phyloP scores from a whole-genome alignment of 23 tunicate genomes.

The Trididemnum nubilum region DNA sequence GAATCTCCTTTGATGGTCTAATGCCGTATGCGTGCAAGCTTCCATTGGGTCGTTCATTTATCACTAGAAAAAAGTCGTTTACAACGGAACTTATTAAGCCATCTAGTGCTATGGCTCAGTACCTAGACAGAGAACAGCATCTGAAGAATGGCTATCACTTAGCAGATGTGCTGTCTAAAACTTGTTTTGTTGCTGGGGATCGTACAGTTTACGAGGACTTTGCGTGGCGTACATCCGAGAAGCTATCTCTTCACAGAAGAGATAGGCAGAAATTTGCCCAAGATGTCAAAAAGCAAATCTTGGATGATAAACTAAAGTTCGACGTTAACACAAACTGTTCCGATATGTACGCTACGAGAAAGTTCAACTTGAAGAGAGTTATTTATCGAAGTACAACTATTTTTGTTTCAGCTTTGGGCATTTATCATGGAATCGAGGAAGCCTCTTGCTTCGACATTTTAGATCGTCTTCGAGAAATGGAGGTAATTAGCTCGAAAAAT shows the following conservation, averaged over 20 bases:
- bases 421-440: constrained; percentile 20
- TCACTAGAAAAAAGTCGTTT: constrained; percentile 24
- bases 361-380: constrained; percentile 48
- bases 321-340: constrained; percentile 2
- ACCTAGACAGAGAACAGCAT: constrained; percentile 25
- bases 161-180: constrained; percentile 49
- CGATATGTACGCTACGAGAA: constrained; percentile 10
- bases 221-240: background rate
- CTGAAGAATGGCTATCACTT: constrained; percentile 50
- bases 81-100: constrained; percentile 57
- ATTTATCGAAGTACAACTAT: constrained; percentile 57
- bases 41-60: constrained; percentile 26
- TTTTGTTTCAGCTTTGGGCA: constrained; percentile 55
- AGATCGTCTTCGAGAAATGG: constrained; percentile 17
- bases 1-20: constrained; percentile 49
- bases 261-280: background rate
- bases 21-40: constrained; percentile 45
- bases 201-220: constrained; percentile 34
- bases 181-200: constrained; percentile 63
- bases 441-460: constrained; percentile 54
- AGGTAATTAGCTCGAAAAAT: constrained; percentile 7
- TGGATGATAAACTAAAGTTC: constrained; percentile 14
- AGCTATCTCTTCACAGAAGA: background rate
- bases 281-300: constrained; percentile 9
- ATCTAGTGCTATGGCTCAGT: constrained; percentile 41